Evolutionary conservation across 2,113 vertebrate species (phyloP).

Genomic region (Ptyas mucosa): DNA sequence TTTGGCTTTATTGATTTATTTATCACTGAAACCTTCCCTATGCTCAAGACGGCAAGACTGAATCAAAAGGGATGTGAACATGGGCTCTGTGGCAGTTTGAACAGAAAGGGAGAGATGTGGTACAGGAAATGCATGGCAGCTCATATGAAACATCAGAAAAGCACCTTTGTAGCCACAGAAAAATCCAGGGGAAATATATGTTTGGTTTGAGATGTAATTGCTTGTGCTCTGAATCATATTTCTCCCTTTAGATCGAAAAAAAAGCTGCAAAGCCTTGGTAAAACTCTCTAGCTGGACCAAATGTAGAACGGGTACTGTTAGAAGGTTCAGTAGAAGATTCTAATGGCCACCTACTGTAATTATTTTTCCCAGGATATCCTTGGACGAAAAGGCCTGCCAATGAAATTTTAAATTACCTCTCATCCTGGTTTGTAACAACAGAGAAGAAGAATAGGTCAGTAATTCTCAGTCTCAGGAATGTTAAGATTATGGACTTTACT

Average conservation of each 20-base stretch:
- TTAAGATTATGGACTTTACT: background rate
- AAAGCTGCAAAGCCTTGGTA: background rate
- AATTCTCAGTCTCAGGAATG: background rate
- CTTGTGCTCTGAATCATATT: background rate
- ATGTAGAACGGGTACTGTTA: background rate
- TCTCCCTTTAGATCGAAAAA: background rate
- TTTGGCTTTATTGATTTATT: background rate
- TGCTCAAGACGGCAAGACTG: background rate
- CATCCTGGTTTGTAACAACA: background rate
- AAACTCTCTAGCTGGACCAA: background rate
- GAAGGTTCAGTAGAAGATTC: background rate
- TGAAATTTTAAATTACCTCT: background rate
- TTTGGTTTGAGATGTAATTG: background rate
- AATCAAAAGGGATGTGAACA: background rate
- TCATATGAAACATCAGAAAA: background rate
- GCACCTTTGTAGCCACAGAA: background rate
- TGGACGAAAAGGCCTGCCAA: background rate
- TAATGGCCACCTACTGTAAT: background rate
- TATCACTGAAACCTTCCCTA: background rate
- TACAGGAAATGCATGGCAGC: background rate
- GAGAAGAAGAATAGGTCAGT: background rate
- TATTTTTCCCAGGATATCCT: background rate
- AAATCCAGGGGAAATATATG: background rate
- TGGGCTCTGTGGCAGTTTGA: background rate
- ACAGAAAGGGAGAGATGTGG: background rate